Evolutionary conservation across 2,888 invertebrate genomes (phyloP).

Genomic region (Orchestes rusci): DNA sequence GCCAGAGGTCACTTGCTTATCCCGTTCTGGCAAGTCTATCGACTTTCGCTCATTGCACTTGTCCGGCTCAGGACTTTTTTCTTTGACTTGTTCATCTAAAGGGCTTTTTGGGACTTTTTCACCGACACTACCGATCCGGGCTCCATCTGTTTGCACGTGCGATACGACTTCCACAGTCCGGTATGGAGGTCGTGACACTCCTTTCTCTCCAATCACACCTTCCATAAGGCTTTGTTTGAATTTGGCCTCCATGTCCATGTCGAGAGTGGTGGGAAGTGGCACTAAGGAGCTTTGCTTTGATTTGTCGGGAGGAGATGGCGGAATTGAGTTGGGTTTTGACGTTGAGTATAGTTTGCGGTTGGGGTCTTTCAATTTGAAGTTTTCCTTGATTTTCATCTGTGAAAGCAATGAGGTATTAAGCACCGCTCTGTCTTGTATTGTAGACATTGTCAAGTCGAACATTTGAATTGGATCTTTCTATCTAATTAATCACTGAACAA

Average conservation of each 20-base stretch:
- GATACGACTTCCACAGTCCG: slow-evolving; percentile 34
- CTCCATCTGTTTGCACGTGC: slow-evolving; percentile 25
- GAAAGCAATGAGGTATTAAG: too few relatives aligned
- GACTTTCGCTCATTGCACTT: slow-evolving; percentile 38
- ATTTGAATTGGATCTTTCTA: not conserved
- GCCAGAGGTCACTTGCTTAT: slow-evolving; percentile 25
- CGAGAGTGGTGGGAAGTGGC: slow-evolving; percentile 44
- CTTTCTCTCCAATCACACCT: slow-evolving; percentile 34
- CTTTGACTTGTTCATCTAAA: slow-evolving; percentile 29
- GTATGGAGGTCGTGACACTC: slow-evolving; percentile 38
- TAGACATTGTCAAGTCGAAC: too few relatives aligned
- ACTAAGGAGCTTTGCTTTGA: slow-evolving; percentile 26
- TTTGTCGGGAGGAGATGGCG: slow-evolving; percentile 11
- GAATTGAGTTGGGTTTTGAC: slow-evolving; percentile 6
- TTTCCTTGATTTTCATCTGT: slow-evolving; percentile 38
- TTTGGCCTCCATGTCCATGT: slow-evolving; percentile 49
- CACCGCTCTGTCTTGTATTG: too few relatives aligned
- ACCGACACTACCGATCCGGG: slow-evolving; percentile 20
- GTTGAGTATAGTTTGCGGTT: slow-evolving; percentile 18
- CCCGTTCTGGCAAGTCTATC: slow-evolving; percentile 17
- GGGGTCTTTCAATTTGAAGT: slow-evolving; percentile 37
- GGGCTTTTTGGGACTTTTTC: slow-evolving; percentile 29
- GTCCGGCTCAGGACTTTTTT: slow-evolving; percentile 40
- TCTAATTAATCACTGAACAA: too few relatives aligned
- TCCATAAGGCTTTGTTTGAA: slow-evolving; percentile 54